Evolutionary conservation across 1,140 invertebrate species (phyloP).

Genomic region (Aphis craccivora): DNA sequence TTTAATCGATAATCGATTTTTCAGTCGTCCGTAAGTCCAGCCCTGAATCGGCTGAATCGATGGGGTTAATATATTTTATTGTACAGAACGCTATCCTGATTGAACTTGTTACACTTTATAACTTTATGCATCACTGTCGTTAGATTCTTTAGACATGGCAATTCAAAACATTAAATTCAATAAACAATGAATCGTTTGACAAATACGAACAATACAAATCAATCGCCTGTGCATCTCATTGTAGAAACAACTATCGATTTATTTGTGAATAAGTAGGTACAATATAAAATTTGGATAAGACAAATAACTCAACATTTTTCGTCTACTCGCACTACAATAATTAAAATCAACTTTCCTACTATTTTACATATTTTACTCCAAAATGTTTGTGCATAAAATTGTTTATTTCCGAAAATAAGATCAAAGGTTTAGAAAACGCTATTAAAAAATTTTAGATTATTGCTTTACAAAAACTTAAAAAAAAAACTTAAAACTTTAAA

Average conservation of each 20-base stretch:
- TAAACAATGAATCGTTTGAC: not conserved
- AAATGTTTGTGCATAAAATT: not conserved
- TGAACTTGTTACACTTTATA: not conserved
- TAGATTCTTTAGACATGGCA: not conserved
- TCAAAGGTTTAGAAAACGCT: too few relatives aligned
- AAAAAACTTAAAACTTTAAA: too few relatives aligned
- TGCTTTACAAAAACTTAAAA: too few relatives aligned
- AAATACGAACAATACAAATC: not conserved
- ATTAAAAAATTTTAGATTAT: too few relatives aligned
- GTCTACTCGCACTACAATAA: not conserved
- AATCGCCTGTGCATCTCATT: not conserved
- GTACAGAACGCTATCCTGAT: not conserved
- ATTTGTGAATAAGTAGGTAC: not conserved
- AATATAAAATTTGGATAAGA: not conserved
- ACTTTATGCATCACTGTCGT: not conserved
- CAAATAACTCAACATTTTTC: not conserved
- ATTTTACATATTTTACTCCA: not conserved
- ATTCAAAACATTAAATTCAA: not conserved
- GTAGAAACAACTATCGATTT: not conserved
- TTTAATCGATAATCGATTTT: not conserved
- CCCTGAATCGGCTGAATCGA: not conserved
- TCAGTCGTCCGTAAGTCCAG: not conserved
- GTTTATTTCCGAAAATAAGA: too few relatives aligned
- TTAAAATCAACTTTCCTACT: not conserved
- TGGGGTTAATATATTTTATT: not conserved